A percentile compares a stretch with the other conserved stretches of the same genome.
These are phyloP conservation scores for Dipodomys merriami DNA, from an alignment of 2,113 vertebrate species.

Conservation along the genomic window DNA sequence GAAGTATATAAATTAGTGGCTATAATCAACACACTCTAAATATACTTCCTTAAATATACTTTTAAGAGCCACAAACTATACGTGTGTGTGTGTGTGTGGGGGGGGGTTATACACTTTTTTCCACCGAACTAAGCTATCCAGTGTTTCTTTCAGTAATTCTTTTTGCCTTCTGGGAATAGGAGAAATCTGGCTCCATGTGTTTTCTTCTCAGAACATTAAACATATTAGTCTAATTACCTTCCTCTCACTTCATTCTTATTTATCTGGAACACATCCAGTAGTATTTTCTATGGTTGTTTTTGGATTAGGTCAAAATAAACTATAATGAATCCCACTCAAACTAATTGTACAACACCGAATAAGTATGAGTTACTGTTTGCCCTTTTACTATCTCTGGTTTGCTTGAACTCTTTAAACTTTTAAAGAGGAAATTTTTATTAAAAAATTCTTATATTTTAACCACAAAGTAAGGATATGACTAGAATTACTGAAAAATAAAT, in stretches of 20 bases:
- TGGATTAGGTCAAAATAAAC: constrained; percentile 1
- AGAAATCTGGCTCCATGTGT: background rate
- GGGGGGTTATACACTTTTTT: background rate
- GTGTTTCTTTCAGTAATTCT: constrained; percentile 19
- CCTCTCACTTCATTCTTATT: constrained; percentile 3
- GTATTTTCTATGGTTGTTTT: constrained; percentile 33
- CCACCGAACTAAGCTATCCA: background rate
- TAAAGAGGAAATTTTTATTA: background rate
- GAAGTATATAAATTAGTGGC: constrained; percentile 58
- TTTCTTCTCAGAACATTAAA: constrained; percentile 70
- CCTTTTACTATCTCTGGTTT: background rate
- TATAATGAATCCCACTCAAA: background rate
- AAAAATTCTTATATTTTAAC: background rate
- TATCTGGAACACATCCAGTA: constrained; percentile 39
- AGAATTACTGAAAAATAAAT: background rate
- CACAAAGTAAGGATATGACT: background rate
- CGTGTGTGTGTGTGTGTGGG: no score
- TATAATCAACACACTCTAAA: constrained; percentile 55
- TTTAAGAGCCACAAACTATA: constrained; percentile 28
- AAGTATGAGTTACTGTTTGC: background rate
- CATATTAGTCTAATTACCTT: constrained; percentile 59
- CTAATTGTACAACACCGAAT: background rate
- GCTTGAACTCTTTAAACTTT: background rate
- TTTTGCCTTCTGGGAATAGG: background rate
- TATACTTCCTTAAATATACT: constrained; percentile 15